phyloP scores from a whole-genome alignment of 1,140 invertebrate genomes.

The Parasteatoda tepidariorum region DNA sequence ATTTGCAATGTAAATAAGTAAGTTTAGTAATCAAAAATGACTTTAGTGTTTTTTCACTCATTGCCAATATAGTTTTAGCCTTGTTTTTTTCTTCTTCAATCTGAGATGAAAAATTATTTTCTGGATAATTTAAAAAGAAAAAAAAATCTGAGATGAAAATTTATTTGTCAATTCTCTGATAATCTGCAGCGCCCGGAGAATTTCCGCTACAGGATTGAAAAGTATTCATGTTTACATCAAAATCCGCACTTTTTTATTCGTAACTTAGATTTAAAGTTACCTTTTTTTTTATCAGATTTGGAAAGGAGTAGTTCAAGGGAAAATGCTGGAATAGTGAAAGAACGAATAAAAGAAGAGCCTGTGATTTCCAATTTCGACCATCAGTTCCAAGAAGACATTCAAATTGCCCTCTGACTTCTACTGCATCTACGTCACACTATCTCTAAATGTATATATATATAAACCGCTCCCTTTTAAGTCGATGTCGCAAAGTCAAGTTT shows the following conservation, averaged over 20 bases:
- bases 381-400: conserved; percentile 36
- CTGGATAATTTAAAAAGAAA: too few species aligned
- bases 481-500: conserved; percentile 31
- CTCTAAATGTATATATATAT: conserved; percentile 37
- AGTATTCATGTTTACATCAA: neutral
- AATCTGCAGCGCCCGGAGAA: too few species aligned
- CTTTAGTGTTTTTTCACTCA: too few species aligned
- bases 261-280: neutral
- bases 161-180: too few species aligned
- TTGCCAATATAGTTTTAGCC: too few species aligned
- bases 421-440: neutral
- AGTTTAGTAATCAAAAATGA: too few species aligned
- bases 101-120: too few species aligned
- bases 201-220: too few species aligned
- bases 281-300: neutral
- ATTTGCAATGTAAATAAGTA: too few species aligned
- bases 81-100: too few species aligned
- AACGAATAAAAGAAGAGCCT: neutral
- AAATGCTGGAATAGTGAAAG: neutral
- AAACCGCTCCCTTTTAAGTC: neutral
- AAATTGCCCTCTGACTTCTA: conserved; percentile 7
- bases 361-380: conserved; percentile 35
- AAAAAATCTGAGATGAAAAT: too few species aligned
- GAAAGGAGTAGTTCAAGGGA: neutral
- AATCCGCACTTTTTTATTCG: neutral